These are phyloP conservation scores for Meliscaeva auricollis DNA, from an alignment of 2,888 invertebrate species.

Conservation along the genomic window DNA sequence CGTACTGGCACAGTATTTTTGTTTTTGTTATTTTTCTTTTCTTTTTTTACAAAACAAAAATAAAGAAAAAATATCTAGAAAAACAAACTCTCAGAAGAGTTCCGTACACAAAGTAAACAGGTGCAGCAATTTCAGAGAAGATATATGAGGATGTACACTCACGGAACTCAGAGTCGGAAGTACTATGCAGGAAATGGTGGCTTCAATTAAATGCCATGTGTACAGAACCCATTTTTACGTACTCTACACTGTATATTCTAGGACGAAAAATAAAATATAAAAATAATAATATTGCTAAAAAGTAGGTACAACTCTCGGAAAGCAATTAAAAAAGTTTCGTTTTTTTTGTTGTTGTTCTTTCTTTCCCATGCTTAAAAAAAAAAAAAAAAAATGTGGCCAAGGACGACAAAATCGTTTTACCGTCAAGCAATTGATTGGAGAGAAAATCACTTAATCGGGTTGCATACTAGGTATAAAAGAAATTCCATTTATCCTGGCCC, in stretches of 20 bases:
- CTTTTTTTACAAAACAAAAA: too few species aligned
- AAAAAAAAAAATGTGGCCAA: conserved; percentile 51
- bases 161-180: conserved; percentile 32
- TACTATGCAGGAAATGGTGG: conserved; percentile 42
- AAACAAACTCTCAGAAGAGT: conserved; percentile 55
- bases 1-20: conserved; percentile 19
- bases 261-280: conserved; percentile 37
- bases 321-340: conserved; percentile 59
- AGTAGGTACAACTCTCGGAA: conserved; percentile 28
- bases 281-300: conserved; percentile 44
- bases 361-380: conserved; percentile 27
- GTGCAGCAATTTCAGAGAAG: conserved; percentile 58
- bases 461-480: conserved; percentile 28
- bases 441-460: conserved; percentile 59
- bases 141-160: conserved; percentile 31
- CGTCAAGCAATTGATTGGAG: conserved; percentile 70
- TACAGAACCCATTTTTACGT: conserved; percentile 28
- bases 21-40: background rate
- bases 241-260: conserved; percentile 5
- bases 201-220: conserved; percentile 54
- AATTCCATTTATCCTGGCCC: conserved; percentile 38
- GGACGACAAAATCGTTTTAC: conserved; percentile 65
- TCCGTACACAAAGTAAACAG: conserved; percentile 71
- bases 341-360: background rate
- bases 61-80: conserved; percentile 36